Conservation (phyloP, 2,113 vertebrate genomes). For the Lepisosteus oculatus region DNA sequence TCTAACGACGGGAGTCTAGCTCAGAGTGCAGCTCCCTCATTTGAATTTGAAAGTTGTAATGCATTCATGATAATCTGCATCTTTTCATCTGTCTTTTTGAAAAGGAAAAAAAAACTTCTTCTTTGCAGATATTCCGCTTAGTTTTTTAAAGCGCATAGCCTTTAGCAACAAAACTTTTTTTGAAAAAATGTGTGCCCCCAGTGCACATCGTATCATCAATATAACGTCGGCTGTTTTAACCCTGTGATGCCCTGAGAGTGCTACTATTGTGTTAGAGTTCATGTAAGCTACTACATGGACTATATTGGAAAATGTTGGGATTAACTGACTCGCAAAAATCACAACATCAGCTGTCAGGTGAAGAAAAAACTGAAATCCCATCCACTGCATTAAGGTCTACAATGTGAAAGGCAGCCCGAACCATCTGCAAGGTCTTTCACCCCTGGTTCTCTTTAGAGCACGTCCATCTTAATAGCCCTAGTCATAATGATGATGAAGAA, state of each 20-base stretch:
- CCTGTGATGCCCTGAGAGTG: slow-evolving; percentile 25
- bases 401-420: no score
- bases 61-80: slow-evolving; percentile 61
- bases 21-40: slow-evolving; percentile 46
- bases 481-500: no score
- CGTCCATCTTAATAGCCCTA: no score
- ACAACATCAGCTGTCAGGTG: no score
- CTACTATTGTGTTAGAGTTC: no score
- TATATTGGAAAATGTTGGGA: no score
- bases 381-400: no score
- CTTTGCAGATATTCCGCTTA: not conserved
- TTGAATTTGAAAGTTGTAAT: slow-evolving; percentile 68
- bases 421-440: no score
- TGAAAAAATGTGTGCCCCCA: not conserved
- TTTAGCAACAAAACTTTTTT: not conserved
- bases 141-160: not conserved
- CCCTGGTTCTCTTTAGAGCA: no score
- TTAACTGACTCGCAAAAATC: no score
- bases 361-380: no score
- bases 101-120: slow-evolving; percentile 19
- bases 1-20: slow-evolving; percentile 50
- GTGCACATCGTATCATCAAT: slow-evolving; percentile 45
- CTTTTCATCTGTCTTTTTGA: slow-evolving; percentile 56
- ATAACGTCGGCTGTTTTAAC: slow-evolving; percentile 33
- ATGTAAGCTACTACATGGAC: no score